These are phyloP conservation scores for Lindbergichthys nudifrons DNA, from an alignment of 2,797 vertebrate species.

Conservation along the genomic window DNA sequence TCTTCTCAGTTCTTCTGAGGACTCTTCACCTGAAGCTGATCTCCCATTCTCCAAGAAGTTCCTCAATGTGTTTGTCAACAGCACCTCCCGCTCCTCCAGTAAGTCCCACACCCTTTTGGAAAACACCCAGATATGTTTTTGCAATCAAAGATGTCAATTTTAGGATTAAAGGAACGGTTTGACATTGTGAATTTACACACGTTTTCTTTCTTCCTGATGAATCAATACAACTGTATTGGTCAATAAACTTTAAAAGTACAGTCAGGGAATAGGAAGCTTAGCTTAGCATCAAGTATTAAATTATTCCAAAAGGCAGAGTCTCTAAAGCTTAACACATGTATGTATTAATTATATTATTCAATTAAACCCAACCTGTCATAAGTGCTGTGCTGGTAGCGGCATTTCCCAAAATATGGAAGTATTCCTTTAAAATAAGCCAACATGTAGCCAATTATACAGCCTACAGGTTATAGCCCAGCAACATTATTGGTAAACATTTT, in stretches of 20 bases:
- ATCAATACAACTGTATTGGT: neutral
- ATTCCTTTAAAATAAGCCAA: neutral
- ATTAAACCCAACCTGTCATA: neutral
- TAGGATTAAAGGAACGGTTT: neutral
- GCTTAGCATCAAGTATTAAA: neutral
- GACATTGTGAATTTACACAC: neutral
- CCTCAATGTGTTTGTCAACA: conserved; percentile 98
- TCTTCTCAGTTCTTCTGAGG: conserved; percentile 87
- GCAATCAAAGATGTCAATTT: neutral
- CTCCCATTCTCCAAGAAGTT: conserved; percentile 99
- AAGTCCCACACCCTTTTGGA: conserved; percentile 70
- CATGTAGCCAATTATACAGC: neutral
- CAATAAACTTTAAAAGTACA: neutral
- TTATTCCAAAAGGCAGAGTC: neutral
- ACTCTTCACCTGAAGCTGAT: conserved; percentile 95
- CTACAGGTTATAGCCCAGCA: conserved; percentile 2
- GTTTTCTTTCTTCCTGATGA: neutral
- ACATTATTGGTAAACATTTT: conserved; percentile 28
- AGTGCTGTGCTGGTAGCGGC: too few relatives aligned
- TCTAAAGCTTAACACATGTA: neutral
- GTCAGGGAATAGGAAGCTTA: neutral
- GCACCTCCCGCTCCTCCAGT: conserved; percentile 98
- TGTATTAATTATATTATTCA: neutral
- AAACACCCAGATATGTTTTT: conserved; percentile 4
- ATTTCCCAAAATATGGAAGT: neutral